Evolutionary conservation across 2,888 invertebrate species (phyloP).

Genomic region (Entomobrya proxima): DNA sequence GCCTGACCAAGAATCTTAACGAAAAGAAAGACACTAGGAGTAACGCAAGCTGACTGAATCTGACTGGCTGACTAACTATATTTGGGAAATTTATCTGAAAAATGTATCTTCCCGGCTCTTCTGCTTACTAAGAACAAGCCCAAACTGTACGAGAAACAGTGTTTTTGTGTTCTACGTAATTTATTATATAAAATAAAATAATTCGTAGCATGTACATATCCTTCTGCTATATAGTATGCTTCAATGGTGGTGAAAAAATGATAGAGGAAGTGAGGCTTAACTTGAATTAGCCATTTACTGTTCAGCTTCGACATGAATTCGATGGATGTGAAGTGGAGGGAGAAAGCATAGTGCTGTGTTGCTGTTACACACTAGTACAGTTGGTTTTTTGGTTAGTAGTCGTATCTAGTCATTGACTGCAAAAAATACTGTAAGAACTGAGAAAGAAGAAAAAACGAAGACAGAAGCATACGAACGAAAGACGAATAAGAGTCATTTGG

Average conservation of each 20-base stretch:
- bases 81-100: constrained; percentile 3
- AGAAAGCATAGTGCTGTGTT: not conserved
- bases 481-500: constrained; percentile 49
- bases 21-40: constrained; percentile 14
- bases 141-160: too few relatives aligned
- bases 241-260: constrained; percentile 9
- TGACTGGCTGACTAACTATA: constrained; percentile 31
- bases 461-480: not conserved
- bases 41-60: constrained; percentile 42
- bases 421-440: too few relatives aligned
- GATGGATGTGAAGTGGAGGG: constrained; percentile 43
- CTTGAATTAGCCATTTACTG: constrained; percentile 60
- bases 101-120: too few relatives aligned
- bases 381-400: not conserved
- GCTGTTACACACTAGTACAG: too few relatives aligned
- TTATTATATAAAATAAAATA: too few relatives aligned
- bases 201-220: too few relatives aligned
- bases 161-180: too few relatives aligned
- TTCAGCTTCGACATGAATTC: constrained; percentile 50
- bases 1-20: constrained; percentile 54
- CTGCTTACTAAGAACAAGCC: too few relatives aligned
- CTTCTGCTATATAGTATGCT: too few relatives aligned
- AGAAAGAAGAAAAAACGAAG: constrained; percentile 1
- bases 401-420: too few relatives aligned
- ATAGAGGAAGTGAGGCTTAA: constrained; percentile 48